Evolutionary conservation across 64 coral and sea anemone species (phyloP), one percentile per base, ranked within the genome.

Genomic region (Dendrophyllia cribrosa): DNA sequence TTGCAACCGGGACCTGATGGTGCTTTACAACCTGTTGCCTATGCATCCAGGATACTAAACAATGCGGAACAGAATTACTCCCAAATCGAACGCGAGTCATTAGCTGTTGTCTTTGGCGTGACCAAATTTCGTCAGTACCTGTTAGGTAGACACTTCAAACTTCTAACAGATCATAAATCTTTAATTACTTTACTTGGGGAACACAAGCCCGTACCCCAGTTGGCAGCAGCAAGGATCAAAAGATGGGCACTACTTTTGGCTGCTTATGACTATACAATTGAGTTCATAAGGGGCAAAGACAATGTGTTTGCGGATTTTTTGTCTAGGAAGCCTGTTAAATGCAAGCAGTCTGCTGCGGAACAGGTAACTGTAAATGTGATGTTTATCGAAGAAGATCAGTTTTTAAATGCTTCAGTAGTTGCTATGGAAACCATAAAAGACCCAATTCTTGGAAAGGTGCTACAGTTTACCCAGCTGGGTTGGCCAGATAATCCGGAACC

Each of bases 381-480:
- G 16, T 85, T 85, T 65, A 85, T 20, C 16, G 1, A 85, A 85
- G 81, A 10, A 56, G 81, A 85, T 64, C 17, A 25, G 34, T 64
- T 85, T 44, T 9, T 25, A 85, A 52, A 15, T 17, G 81, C 16
- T 51, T n/a, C n/a, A n/a, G 58, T 68, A 22, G 87, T 76, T 59
- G 88, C 88, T 55, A 78, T 65, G 74, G 88, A 89, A 89, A 89
- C 88, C n/a, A 79, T 3, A 43, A 79, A 62, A 21, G 74, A 79
- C 34, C 60, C 49, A 68, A 24, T 69, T 34, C 34, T 34, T 34
- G 34, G 34, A 34, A 34, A 34, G 34, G 34, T 34, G 34, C 34
- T 34, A 34, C 34, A 58, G 14, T 90, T 48, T 21, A 82, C 88
- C 21, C 44, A 45, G 56, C 21, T 79, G 50, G 75, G 88, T 6